Base-by-base conservation (phyloP, 2,888 invertebrate species). In the Acleris literana region DNA sequence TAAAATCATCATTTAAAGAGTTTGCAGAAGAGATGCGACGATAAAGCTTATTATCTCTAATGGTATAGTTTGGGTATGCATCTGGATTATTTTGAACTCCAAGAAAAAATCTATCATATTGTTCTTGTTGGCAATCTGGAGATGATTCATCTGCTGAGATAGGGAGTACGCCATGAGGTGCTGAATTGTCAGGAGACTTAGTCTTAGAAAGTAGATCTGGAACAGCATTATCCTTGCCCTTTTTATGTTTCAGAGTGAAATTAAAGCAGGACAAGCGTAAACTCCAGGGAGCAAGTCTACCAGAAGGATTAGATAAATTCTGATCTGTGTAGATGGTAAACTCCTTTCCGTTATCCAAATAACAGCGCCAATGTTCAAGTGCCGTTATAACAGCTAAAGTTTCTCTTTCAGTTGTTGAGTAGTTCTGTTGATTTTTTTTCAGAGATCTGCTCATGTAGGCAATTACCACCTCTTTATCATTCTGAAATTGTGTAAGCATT, bases 371-470 rank as follows among this genome's bases (percentile, higher is more conserved):
- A 22, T 51, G 51, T 51, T 51, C 22, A 0, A 51, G 6, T 6
- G 51, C 51, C 5, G 51, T 51, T 3, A 51, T 22, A 22, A 51
- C 51, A 22, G 51, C 51, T 13, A 51, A 22, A 1, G 51, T 25
- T 25, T 51, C 51, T 51, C 51, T 22, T 16, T 51, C 51, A 5
- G 51, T 51, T 9, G 51, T 51, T 13, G 51, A 51, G 16, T 51
- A 51, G 22, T 51, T 51, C 13, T 51, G 51, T 51, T 51, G 16
- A 13, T 51, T 22, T 22, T 51, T 51, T 5, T 51, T 51, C 7
- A 51, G 16, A 16, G 51, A 11, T 25, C 13, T 22, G 13, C 51
- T 51, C 51, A 51, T 51, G 16, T 51, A 51, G 11, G 51, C 25
- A 16, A 51, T 51, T 7, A 51, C 49, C 1, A 22, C 49, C 18